Evolutionary conservation across 2,113 vertebrate species (phyloP).

Genomic region (Zosterops japonicus): DNA sequence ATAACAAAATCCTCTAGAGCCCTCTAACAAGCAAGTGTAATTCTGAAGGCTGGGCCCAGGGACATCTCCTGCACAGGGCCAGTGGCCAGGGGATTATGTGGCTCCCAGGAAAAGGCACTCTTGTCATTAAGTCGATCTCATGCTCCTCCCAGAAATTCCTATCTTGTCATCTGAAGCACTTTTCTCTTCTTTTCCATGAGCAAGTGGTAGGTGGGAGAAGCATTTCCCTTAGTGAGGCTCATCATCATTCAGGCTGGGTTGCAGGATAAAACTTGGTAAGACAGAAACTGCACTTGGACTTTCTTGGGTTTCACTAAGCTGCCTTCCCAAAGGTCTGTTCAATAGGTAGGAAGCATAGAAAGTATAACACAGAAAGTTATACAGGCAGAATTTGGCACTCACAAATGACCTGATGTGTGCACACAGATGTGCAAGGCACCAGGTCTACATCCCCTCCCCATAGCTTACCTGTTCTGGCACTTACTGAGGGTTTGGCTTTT

Average conservation of each 20-base stretch:
- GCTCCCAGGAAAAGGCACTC: neutral
- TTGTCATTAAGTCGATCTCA: neutral
- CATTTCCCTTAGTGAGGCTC: neutral
- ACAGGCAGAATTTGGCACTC: neutral
- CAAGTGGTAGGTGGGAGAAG: neutral
- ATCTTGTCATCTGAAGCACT: neutral
- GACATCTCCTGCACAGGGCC: neutral
- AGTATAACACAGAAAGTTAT: neutral
- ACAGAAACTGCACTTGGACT: neutral
- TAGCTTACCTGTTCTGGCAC: neutral
- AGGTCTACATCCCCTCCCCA: neutral
- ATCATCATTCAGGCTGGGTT: neutral
- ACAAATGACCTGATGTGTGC: accelerated
- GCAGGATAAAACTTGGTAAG: neutral
- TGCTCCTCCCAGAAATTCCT: neutral
- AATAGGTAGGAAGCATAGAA: neutral
- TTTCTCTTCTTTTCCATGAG: neutral
- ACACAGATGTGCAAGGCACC: neutral
- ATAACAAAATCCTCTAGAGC: neutral
- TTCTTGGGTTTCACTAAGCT: neutral
- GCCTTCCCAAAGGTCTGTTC: neutral
- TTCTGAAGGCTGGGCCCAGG: neutral
- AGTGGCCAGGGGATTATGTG: neutral
- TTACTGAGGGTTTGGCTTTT: neutral
- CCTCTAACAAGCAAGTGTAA: neutral